These are phyloP conservation scores for Callipepla squamata DNA, from an alignment of 2,113 vertebrate genomes.

Conservation along the genomic window DNA sequence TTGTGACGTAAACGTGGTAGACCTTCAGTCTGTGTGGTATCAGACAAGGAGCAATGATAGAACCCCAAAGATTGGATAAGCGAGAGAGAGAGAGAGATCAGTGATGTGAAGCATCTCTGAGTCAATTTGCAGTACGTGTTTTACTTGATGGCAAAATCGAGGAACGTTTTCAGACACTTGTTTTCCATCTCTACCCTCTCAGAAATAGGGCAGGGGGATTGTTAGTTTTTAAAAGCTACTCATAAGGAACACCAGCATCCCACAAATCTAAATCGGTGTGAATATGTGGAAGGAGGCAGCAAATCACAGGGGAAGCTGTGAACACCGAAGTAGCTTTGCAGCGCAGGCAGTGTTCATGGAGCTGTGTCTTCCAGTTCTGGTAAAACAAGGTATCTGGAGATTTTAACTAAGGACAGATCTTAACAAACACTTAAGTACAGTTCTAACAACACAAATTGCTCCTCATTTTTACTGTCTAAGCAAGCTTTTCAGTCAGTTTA, in stretches of 20 bases:
- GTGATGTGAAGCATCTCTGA: neutral
- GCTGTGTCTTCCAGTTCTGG: neutral
- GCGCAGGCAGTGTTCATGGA: neutral
- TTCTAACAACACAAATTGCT: neutral
- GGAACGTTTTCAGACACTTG: neutral
- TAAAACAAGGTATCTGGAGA: neutral
- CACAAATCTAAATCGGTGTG: neutral
- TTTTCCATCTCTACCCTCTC: neutral
- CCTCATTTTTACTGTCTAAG: neutral
- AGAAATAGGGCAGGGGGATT: neutral
- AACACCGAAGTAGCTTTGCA: neutral
- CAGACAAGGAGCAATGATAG: neutral
- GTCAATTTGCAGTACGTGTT: neutral
- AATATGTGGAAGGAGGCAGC: neutral
- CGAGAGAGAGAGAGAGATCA: neutral
- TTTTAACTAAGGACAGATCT: neutral
- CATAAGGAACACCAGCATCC: neutral
- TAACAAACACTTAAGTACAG: neutral
- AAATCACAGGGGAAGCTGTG: neutral
- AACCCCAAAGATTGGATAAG: neutral
- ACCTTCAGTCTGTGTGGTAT: neutral
- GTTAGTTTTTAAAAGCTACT: neutral
- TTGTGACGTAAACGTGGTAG: neutral
- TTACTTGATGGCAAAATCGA: neutral
- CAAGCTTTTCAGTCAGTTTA: neutral